Evolutionary conservation across 2,888 invertebrate species (phyloP), one percentile per base, ranked within the genome.

Genomic region (Nasonia oneida): DNA sequence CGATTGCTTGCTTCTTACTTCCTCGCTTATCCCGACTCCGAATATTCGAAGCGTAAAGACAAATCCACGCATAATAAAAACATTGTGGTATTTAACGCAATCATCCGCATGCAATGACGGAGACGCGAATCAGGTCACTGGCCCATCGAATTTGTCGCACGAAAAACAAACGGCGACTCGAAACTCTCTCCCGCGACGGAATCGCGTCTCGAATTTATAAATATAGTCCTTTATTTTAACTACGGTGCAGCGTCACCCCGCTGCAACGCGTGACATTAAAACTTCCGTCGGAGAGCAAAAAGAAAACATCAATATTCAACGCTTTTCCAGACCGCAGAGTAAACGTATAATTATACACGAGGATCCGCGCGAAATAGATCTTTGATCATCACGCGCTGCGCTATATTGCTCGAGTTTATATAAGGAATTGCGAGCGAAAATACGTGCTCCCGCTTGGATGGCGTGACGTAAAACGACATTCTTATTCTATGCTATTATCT

Each of bases 151-250:
- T 53, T 29, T 15, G 15, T 78, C 74, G 29, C 29, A 61, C 37
- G 23, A 79, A 83, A 83, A 78, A 82, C 61, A 83, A 83, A 73
- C 74, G 73, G 61, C 61, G 42, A 23, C 37, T 78, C 5, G 23
- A 47, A 29, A 39, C 39, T 53, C 53, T 81, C 47, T 64, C 64
- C 42, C 12, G 33, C 37, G 14, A n/a, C 8, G 18, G 15, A 12
- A 2, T 57, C 42, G 74, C 61, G 61, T n/a, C 33, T 14, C 23
- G 23, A 79, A 37, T 61, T 78, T 77, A 50, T 79, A 83, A 76
- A 83, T 77, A 83, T 15, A 14, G n/a, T 53, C 6, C 42, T 83
- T 67, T 83, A 83, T 83, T 83, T 83, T 83, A 8, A 53, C n/a
- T 15, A 47, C 47, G 29, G 29, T 37, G 14, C n/a, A 33, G 73